Evolutionary conservation across 92 coral and sea anemone genomes (phyloP).

Genomic region (Parazoanthus darwini): DNA sequence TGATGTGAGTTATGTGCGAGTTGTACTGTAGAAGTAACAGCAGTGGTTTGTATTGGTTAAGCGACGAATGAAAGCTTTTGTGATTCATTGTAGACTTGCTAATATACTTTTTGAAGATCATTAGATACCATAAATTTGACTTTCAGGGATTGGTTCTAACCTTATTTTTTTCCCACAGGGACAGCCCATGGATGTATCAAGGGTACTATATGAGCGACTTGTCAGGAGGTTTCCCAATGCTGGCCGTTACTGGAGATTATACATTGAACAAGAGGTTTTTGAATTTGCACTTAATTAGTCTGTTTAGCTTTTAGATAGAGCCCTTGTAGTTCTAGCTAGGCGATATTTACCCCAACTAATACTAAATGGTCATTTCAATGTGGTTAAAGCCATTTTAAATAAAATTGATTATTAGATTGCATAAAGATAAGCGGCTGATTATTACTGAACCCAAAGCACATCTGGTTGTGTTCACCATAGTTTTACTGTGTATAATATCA

Average conservation of each 20-base stretch:
- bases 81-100: no score
- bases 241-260: conserved; percentile 98
- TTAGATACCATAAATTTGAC: no score
- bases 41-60: no score
- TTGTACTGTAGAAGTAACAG: no score
- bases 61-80: no score
- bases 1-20: no score
- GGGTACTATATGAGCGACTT: conserved; percentile 92
- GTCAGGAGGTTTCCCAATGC: conserved; percentile 91
- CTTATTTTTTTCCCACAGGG: conserved; percentile 46
- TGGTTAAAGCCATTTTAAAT: not conserved
- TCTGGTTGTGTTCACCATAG: not conserved
- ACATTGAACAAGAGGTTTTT: conserved; percentile 99
- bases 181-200: conserved; percentile 72
- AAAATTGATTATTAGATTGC: not conserved
- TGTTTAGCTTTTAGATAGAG: conserved; percentile 28
- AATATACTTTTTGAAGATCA: no score
- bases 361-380: not conserved
- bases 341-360: not conserved
- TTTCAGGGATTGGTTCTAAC: not conserved
- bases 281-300: conserved; percentile 58
- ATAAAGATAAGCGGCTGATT: not conserved
- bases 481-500: conserved; percentile 2
- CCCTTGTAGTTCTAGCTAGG: not conserved
- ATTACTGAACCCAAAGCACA: not conserved